Conservation (phyloP, 1,140 invertebrate genomes). For the Eumaeus atala region DNA sequence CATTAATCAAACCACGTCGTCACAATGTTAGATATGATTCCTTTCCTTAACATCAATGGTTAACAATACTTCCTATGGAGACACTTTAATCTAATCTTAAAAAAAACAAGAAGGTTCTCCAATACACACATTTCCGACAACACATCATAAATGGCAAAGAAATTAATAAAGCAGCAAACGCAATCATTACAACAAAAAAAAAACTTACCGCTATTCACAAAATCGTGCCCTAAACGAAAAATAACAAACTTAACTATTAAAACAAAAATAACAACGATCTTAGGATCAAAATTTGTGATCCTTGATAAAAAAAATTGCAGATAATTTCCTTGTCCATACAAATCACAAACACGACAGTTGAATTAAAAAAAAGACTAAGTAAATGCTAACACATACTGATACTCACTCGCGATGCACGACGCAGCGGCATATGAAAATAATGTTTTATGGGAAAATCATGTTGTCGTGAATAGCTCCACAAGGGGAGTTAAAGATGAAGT, state of each 20-base stretch:
- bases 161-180: constrained; percentile 13
- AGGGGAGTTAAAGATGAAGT: too few relatives aligned
- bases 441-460: too few relatives aligned
- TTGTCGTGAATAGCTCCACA: too few relatives aligned
- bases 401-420: background rate
- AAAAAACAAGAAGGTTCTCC: too few relatives aligned
- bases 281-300: constrained; percentile 25
- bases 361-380: background rate
- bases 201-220: constrained; percentile 19
- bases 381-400: constrained; percentile 5
- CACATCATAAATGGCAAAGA: too few relatives aligned
- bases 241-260: constrained; percentile 50
- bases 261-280: constrained; percentile 32
- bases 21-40: too few relatives aligned
- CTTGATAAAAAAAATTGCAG: background rate
- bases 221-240: constrained; percentile 33
- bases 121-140: too few relatives aligned
- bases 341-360: background rate
- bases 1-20: too few relatives aligned
- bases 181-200: constrained; percentile 15
- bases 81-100: too few relatives aligned
- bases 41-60: too few relatives aligned
- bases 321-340: constrained; percentile 6
- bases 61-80: too few relatives aligned
- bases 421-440: background rate